A percentile compares a stretch with the other conserved stretches of the same genome.
These are phyloP conservation scores for Dasypogon diadema DNA, from an alignment of 2,888 invertebrate genomes.

Conservation along the genomic window DNA sequence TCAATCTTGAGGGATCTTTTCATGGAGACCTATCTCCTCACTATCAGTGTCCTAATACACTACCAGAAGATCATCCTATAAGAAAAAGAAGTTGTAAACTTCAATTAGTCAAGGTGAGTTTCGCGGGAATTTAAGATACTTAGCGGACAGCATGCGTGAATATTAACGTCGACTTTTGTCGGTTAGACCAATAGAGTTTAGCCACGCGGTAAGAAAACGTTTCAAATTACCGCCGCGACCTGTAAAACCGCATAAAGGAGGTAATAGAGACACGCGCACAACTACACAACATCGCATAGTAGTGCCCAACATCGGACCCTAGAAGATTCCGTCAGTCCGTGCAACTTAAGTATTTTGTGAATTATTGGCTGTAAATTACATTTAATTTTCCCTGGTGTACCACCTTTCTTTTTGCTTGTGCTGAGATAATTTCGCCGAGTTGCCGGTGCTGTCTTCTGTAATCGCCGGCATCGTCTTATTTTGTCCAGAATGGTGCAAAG, in stretches of 20 bases:
- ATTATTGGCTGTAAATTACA: slow-evolving; percentile 54
- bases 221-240: slow-evolving; percentile 36
- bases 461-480: slow-evolving; percentile 40
- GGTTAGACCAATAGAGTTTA: slow-evolving; percentile 25
- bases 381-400: slow-evolving; percentile 51
- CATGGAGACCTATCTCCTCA: too few species aligned
- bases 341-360: slow-evolving; percentile 53
- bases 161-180: slow-evolving; percentile 43
- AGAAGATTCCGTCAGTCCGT: slow-evolving; percentile 34
- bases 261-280: not conserved
- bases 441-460: slow-evolving; percentile 37
- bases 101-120: slow-evolving; percentile 51
- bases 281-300: too few species aligned
- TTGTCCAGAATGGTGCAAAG: slow-evolving; percentile 4
- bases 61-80: slow-evolving; percentile 13
- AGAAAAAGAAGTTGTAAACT: slow-evolving; percentile 52
- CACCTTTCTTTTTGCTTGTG: slow-evolving; percentile 22
- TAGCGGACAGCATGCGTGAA: slow-evolving; percentile 48
- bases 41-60: not conserved
- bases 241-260: slow-evolving; percentile 5
- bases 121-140: slow-evolving; percentile 46
- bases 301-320: slow-evolving; percentile 37
- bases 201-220: slow-evolving; percentile 11
- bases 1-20: too few species aligned
- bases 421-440: slow-evolving; percentile 23